These are phyloP conservation scores for Hydrolagus affinis DNA, from an alignment of 2,113 vertebrate species.

Conservation along the genomic window DNA sequence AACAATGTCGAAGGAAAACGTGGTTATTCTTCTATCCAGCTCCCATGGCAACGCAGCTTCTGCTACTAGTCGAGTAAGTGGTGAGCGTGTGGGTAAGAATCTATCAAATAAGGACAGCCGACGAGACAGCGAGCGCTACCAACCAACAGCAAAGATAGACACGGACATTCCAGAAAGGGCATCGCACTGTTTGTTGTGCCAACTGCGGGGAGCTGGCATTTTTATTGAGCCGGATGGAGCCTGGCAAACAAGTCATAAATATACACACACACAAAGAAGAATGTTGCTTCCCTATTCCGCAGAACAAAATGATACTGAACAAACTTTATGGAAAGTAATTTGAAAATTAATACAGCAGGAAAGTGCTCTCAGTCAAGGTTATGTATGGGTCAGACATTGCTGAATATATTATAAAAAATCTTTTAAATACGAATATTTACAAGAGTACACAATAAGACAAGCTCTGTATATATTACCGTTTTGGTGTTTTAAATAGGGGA, in stretches of 20 bases:
- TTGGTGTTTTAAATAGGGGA: slow-evolving; percentile 23
- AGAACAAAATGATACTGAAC: background rate
- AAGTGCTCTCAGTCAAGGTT: background rate
- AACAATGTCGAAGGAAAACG: no score
- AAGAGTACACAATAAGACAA: slow-evolving; percentile 33
- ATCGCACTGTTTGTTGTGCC: background rate
- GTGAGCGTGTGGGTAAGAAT: no score
- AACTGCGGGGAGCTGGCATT: background rate
- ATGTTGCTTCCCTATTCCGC: background rate
- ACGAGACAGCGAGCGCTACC: no score
- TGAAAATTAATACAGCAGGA: background rate
- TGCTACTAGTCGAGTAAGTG: no score
- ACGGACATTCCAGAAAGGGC: background rate
- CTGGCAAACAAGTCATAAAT: background rate
- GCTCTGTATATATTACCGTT: slow-evolving; percentile 30
- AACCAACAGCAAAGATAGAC: background rate
- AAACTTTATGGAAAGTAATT: background rate
- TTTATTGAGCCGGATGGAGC: background rate
- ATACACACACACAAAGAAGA: background rate
- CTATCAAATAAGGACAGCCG: no score
- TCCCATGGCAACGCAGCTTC: no score
- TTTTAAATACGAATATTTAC: slow-evolving; percentile 32
- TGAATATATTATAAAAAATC: slow-evolving; percentile 31
- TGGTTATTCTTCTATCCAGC: no score
- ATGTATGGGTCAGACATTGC: slow-evolving; percentile 15